Evolutionary conservation across 2,888 invertebrate genomes (phyloP).

Genomic region (Merodon equestris): DNA sequence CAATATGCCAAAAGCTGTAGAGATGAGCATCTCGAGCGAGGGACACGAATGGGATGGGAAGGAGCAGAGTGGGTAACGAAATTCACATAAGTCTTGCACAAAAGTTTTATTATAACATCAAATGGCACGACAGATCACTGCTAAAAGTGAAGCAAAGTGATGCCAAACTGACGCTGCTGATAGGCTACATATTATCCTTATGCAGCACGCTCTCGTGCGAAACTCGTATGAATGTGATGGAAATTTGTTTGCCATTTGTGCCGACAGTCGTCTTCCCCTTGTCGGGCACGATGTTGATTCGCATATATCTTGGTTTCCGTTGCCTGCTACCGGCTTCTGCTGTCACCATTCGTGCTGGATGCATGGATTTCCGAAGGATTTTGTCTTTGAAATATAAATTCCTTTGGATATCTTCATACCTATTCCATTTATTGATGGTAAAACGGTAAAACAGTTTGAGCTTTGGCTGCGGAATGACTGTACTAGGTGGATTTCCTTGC

Average conservation of each 20-base stretch:
- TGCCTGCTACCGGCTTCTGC: no score
- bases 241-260: constrained; percentile 39
- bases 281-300: no score
- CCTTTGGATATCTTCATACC: constrained; percentile 5
- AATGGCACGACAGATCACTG: constrained; percentile 60
- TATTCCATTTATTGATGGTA: constrained; percentile 6
- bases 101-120: constrained; percentile 62
- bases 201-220: constrained; percentile 20
- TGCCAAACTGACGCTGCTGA: constrained; percentile 36
- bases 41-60: background rate
- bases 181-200: constrained; percentile 35
- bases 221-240: constrained; percentile 44
- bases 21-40: constrained; percentile 11
- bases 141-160: constrained; percentile 55
- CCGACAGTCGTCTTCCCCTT: constrained; percentile 9
- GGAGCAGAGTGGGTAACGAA: constrained; percentile 1
- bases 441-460: constrained; percentile 1
- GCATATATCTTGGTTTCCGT: no score
- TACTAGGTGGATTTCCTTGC: constrained; percentile 13
- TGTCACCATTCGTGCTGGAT: constrained; percentile 1
- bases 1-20: constrained; percentile 37
- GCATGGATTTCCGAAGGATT: constrained; percentile 27
- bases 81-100: constrained; percentile 44
- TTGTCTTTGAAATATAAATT: constrained; percentile 18
- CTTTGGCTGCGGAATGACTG: constrained; percentile 8